Evolutionary conservation across 2,888 invertebrate genomes (phyloP), one percentile per base, ranked within the genome.

Genomic region (Microdon myrmicae): DNA sequence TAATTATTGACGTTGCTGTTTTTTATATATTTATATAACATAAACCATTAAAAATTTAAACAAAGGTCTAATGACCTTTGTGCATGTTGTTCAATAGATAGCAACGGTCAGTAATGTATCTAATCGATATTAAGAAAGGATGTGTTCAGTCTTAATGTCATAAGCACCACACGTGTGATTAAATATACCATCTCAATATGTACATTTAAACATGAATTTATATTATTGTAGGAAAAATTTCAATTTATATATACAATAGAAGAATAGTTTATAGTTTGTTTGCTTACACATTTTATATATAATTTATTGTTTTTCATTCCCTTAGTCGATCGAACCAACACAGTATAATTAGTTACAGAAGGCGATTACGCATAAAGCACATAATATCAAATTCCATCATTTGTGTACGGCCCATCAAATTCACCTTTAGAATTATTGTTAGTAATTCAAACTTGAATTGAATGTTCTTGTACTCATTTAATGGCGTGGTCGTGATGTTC

Each of bases 341-440:
- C 64, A 64, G 58, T 43, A 44, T 47, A 47, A 64, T 58, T 53
- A 47, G 53, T 51, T 43, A 51, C 49, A 53, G 51, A 64, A 43
- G 64, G 51, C 47, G 64, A 64, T 43, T 56, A 64, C 56, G 64
- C 58, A 58, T 64, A 47, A 56, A 58, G 64, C 59, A 64, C 47
- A 71, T 73, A 73, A 77, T 78, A 78, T 77, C 74, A 76, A 72
- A 77, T 78, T 79, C 79, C 79, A 79, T 78, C 79, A 79, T 79
- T 79, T 77, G 75, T 71, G 71, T 79, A 79, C 77, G 79, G 79
- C 79, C 80, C 79, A 79, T 78, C 75, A 74, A 68, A 64, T 47
- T 64, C 64, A 64, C 58, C 64, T 34, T 58, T 64, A 64, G 64
- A 64, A 55, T 56, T 64, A 53, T 64, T 64, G 64, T 64, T 53